Base-by-base conservation (phyloP, 2,888 invertebrate species). In the Drepana falcataria region DNA sequence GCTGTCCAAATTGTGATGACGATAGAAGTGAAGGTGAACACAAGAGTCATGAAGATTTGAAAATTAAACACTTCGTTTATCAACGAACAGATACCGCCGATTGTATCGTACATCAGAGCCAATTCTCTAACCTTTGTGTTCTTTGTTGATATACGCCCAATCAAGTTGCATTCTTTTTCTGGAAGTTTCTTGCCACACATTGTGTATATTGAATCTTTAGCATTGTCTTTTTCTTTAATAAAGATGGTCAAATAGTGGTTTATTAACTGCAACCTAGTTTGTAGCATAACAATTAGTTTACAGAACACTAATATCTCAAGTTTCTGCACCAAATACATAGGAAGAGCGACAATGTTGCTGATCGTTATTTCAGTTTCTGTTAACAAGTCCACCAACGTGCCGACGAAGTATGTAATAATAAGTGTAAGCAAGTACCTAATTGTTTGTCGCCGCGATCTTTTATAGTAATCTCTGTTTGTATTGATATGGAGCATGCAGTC, bases 61-160 rank as follows among this genome's bases (percentile, higher is more conserved):
- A 79, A 82, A 58, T 85, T 82, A 57, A 79, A 87, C 9, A 78
- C 65, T 37, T 73, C 59, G 51, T 84, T 87, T 47, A 85, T 71
- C 55, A 76, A 59, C 6, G 48, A 55, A 58, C 75, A 76, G 40
- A 73, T 67, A 48, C 75, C 77, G 0, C 85, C 85, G 47, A 86
- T 72, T 1, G 60, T 59, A 53, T 79, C 71, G 52, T 83, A 85
- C 33, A 74, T 73, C 3, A 60, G 59, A 0, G 81, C 79, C 44
- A 87, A 63, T 5, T 78, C 77, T 7, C 74, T 66, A 47, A 86
- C 75, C 59, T 79, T 79, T 54, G 64, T 70, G 47, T 76, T 79
- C 3, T 53, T 66, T 1, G 65, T 51, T 6, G 75, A 64, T 2
- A 73, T 58, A 47, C 58, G 64, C 2, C 79, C 77, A 48, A 77